Evolutionary conservation across 2,113 vertebrate species (phyloP).

Genomic region (Malurus melanocephalus): DNA sequence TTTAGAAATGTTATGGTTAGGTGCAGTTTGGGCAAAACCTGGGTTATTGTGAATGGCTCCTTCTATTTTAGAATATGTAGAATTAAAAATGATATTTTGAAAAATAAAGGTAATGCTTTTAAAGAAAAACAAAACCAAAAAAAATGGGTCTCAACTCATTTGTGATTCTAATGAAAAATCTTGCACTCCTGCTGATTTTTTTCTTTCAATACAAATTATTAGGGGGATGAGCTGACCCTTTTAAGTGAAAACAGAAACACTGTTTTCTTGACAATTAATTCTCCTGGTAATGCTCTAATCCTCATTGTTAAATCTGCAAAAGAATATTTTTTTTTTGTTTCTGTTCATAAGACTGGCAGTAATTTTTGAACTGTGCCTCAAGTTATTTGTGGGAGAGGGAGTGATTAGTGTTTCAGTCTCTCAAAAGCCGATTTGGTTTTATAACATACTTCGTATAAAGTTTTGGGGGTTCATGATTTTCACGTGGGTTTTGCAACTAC

Average conservation of each 20-base stretch:
- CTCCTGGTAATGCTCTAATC: neutral
- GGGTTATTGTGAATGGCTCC: neutral
- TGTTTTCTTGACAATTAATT: neutral
- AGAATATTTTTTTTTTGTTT: neutral
- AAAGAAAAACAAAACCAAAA: neutral
- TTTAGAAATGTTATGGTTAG: neutral
- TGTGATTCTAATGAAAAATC: neutral
- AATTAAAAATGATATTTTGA: neutral
- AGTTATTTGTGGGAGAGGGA: rapidly evolving
- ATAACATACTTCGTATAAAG: neutral
- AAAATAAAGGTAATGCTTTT: neutral
- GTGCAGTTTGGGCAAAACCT: neutral
- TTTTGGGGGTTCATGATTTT: neutral
- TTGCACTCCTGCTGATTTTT: neutral
- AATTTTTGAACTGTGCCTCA: neutral
- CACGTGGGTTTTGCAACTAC: neutral
- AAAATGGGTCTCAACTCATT: neutral
- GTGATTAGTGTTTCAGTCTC: neutral
- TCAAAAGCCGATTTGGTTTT: neutral
- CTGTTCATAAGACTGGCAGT: neutral
- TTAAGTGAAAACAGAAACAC: neutral
- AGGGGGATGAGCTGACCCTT: neutral
- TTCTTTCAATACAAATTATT: neutral
- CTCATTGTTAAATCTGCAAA: neutral
- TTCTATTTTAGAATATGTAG: neutral